Evolutionary conservation across 2,113 vertebrate species (phyloP), one percentile per base, ranked within the genome.

Genomic region (Toxostoma redivivum): DNA sequence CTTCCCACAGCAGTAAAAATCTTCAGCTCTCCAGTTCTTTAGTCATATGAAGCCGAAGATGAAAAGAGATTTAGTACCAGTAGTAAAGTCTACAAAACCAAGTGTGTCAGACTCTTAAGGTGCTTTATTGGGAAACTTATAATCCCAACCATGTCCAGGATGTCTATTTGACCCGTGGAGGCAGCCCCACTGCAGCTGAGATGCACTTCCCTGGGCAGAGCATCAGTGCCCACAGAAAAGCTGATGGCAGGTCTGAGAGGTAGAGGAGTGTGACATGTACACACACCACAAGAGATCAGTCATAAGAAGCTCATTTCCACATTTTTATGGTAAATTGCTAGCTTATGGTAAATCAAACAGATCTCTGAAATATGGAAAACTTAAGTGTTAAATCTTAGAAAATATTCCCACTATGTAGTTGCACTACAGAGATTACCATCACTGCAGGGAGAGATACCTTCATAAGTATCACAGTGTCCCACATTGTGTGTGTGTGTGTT

Each of bases 131-230:
- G 51, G 51, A 92, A 73, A 22, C 2, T 56, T 3, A 1, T 22
- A 28, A 56, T 71, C 30, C 82, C 3, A 2, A 0, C 22, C 37
- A 8, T 14, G 10, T 18, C 27, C 6, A 13, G 56, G 22, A n/a
- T 37, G 10, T 10, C 37, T 71, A 7, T 56, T 72, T 44, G 13
- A 37, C 5, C 44, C 0, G 0, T 40, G 57, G 13, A 69, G 53
- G 66, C 17, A 54, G 30, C 14, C 24, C n/a, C 24, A 38, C 38
- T 38, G 38, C 38, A 80, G 42, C 12, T 0, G 0, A 88, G 37
- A 45, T 0, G 0, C 12, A 1, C 0, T 0, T 35, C 62, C n/a
- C 50, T 44, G 47, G 42, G 35, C 47, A 73, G 45, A 48, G 61
- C 0, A 1, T 4, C 22, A 2, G 28, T 20, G 9, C 28, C 35